Conservation (phyloP, 1,140 invertebrate genomes). For the Ptiloglossa arizonensis region DNA sequence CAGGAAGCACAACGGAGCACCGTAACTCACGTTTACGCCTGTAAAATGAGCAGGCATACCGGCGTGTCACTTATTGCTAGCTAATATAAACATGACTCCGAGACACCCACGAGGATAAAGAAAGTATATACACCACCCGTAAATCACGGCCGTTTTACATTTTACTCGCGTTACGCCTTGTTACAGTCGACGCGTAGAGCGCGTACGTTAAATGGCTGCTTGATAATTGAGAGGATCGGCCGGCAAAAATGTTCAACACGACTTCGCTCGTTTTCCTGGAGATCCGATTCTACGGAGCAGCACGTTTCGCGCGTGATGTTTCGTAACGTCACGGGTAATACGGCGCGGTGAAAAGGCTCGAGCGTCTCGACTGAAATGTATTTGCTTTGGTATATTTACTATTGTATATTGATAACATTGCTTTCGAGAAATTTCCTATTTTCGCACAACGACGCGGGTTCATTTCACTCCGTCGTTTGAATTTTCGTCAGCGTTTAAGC, state of each 20-base stretch:
- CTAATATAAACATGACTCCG: conserved; percentile 65
- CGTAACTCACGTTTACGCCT: conserved; percentile 63
- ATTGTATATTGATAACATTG: no score
- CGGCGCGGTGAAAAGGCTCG: neutral
- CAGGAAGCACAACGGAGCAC: conserved; percentile 48
- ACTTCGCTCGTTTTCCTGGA: conserved; percentile 29
- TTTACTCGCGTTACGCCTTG: conserved; percentile 44
- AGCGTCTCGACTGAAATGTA: no score
- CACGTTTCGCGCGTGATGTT: neutral
- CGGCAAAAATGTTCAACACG: neutral
- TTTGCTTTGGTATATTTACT: no score
- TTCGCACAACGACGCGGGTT: no score
- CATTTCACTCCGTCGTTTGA: no score
- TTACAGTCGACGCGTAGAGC: conserved; percentile 2
- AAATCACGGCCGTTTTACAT: conserved; percentile 61
- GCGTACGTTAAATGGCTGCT: neutral
- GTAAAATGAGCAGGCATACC: conserved; percentile 60
- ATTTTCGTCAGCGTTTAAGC: no score
- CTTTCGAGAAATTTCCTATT: no score
- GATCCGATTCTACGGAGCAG: neutral
- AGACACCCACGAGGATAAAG: conserved; percentile 54
- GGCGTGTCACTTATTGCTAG: conserved; percentile 61
- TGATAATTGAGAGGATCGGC: conserved; percentile 29
- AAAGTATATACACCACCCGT: conserved; percentile 32
- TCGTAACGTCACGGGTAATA: neutral